Evolutionary conservation across 2,797 vertebrate species (phyloP).

Genomic region (Galagoides demidoff): DNA sequence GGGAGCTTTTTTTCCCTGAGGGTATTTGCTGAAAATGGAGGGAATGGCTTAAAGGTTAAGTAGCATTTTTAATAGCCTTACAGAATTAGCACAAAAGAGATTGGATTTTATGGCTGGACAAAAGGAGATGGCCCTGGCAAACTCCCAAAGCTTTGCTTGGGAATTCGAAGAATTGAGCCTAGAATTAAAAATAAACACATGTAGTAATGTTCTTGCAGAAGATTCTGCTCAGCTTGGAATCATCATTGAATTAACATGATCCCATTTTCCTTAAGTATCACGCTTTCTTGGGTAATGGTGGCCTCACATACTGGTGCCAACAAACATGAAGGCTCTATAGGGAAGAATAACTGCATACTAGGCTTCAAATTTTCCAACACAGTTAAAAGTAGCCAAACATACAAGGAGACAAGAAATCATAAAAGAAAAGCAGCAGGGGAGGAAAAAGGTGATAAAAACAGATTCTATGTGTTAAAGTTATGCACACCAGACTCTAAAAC

Average conservation of each 20-base stretch:
- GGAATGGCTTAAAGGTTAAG: not conserved
- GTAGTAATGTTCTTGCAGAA: not conserved
- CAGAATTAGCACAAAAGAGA: not conserved
- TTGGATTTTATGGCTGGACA: not conserved
- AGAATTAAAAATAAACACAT: not conserved
- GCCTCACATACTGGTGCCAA: not conserved
- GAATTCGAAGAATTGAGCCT: not conserved
- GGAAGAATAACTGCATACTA: not conserved
- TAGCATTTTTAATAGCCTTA: conserved; percentile 10
- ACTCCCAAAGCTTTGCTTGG: not conserved
- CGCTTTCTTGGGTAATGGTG: not conserved
- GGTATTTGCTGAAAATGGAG: not conserved
- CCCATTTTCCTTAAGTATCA: not conserved
- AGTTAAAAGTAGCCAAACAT: not conserved
- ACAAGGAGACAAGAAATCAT: not conserved
- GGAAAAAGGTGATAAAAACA: not conserved
- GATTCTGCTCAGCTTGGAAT: not conserved
- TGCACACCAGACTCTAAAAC: not conserved
- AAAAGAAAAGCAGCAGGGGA: not conserved
- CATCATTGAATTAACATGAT: not conserved
- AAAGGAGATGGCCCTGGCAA: not conserved
- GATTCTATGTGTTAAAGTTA: not conserved
- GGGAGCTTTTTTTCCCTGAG: not conserved
- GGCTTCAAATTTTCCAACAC: not conserved
- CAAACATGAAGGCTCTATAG: not conserved